Evolutionary conservation across 2,888 invertebrate species (phyloP).

Genomic region (Aproaerema taeniolella): DNA sequence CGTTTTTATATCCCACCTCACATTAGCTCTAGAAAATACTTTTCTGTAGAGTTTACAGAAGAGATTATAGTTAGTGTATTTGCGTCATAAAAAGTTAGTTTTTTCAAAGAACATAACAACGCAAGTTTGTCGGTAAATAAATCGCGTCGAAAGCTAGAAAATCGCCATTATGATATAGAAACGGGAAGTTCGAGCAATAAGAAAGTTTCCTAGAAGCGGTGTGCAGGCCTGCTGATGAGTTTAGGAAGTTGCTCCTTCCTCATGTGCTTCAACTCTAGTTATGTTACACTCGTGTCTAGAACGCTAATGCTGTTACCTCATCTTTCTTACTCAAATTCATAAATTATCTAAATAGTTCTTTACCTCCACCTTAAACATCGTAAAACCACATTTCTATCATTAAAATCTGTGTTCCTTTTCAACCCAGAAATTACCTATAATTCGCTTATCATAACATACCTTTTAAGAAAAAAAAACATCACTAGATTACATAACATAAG

Average conservation of each 20-base stretch:
- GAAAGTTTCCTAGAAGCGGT: conserved; percentile 56
- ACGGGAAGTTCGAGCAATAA: conserved; percentile 46
- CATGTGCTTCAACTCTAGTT: conserved; percentile 15
- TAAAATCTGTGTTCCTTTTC: neutral
- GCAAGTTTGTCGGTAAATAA: conserved; percentile 12
- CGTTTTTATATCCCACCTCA: no score
- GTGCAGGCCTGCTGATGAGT: conserved; percentile 64
- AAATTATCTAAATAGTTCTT: neutral
- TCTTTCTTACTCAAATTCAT: neutral
- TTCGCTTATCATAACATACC: no score
- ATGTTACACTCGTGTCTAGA: conserved; percentile 45
- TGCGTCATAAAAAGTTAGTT: no score
- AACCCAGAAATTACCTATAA: no score
- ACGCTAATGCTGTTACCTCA: conserved; percentile 28
- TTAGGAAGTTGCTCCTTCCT: conserved; percentile 56
- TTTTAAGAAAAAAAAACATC: no score
- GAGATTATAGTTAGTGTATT: no score
- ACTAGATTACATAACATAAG: no score
- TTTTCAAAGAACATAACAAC: neutral
- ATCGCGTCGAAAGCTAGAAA: conserved; percentile 17
- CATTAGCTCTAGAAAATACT: no score
- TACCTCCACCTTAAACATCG: neutral
- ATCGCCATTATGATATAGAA: conserved; percentile 37
- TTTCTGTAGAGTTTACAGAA: no score
- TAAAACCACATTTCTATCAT: neutral